Percentiles rank a stretch among this genome's conserved stretches.
Evolutionary conservation across 2,113 vertebrate genomes (phyloP).

Genomic region (Pogonocichla stellata): DNA sequence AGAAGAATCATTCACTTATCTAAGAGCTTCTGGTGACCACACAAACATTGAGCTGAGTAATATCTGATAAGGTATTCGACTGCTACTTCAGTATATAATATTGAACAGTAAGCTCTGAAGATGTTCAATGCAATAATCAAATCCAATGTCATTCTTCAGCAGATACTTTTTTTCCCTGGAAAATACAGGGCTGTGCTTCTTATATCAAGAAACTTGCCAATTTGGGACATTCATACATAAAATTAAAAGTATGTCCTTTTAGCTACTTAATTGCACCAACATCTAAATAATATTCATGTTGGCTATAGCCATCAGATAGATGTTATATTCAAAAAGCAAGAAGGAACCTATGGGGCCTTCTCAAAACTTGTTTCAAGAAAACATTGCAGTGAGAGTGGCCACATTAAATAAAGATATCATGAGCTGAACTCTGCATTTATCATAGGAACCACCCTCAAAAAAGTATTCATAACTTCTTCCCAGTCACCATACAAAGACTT

Average conservation of each 20-base stretch:
- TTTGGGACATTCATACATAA: rapidly evolving
- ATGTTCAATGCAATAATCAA: background rate
- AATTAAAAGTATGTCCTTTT: background rate
- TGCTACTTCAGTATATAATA: background rate
- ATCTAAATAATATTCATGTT: background rate
- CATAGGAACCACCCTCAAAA: background rate
- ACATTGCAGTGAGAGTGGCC: background rate
- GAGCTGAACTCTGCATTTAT: background rate
- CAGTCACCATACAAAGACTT: background rate
- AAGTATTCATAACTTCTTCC: background rate
- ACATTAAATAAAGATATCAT: background rate
- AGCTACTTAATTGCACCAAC: background rate
- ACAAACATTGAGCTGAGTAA: background rate
- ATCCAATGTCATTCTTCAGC: background rate
- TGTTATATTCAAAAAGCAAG: background rate
- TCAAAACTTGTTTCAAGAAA: background rate
- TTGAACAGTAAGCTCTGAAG: background rate
- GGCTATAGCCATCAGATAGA: background rate
- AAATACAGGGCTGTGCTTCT: background rate
- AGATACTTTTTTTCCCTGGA: background rate
- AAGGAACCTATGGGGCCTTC: background rate
- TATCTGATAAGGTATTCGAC: background rate
- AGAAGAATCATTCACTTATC: background rate
- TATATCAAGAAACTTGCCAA: background rate
- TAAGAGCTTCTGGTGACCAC: background rate